Evolutionary conservation across 2,888 invertebrate species (phyloP).

Genomic region (Brenthis hecate): DNA sequence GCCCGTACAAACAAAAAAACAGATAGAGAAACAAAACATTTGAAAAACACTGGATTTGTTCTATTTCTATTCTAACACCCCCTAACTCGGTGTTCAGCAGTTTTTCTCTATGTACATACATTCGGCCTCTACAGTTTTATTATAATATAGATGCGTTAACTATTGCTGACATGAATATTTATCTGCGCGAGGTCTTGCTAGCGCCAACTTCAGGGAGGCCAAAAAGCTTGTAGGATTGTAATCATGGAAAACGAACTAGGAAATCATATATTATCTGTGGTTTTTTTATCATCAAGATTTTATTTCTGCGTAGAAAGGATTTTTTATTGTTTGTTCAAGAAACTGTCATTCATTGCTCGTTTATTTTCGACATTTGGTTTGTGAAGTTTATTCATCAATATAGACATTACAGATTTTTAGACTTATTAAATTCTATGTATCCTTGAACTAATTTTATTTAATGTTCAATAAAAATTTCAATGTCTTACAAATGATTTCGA

Average conservation of each 20-base stretch:
- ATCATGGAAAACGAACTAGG: background rate
- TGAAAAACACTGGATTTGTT: too few species aligned
- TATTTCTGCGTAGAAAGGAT: constrained; percentile 37
- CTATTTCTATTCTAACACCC: too few species aligned
- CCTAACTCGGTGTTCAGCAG: too few species aligned
- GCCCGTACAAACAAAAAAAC: too few species aligned
- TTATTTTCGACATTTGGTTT: constrained; percentile 74
- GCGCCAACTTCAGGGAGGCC: too few species aligned
- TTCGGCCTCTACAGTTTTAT: too few species aligned
- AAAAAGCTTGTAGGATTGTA: background rate
- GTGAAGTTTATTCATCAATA: constrained; percentile 55
- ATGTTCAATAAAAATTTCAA: constrained; percentile 37
- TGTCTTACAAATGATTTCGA: constrained; percentile 37
- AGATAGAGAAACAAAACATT: too few species aligned
- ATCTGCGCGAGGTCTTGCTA: too few species aligned
- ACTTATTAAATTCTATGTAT: constrained; percentile 67
- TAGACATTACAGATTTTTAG: constrained; percentile 50
- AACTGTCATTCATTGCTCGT: constrained; percentile 58
- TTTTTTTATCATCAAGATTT: background rate
- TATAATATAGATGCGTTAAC: too few species aligned
- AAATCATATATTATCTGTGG: constrained; percentile 5
- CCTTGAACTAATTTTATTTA: constrained; percentile 54
- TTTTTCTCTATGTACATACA: too few species aligned
- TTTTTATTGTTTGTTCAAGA: constrained; percentile 43
- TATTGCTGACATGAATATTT: too few species aligned